Conservation (phyloP, 92 coral and sea anemone species). For the Ricordea florida region DNA sequence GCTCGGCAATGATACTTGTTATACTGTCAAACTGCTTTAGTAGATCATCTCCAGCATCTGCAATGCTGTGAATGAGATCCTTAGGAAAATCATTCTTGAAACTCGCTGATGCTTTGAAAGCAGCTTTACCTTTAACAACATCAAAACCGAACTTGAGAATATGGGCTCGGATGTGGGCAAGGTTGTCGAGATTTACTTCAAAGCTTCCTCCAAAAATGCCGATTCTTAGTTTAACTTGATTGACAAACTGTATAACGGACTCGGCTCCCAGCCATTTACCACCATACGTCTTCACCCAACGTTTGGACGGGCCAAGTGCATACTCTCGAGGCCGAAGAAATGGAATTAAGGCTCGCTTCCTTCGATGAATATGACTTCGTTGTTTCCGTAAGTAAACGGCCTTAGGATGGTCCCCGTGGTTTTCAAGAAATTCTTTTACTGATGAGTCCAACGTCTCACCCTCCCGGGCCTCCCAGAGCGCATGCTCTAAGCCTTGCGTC, state of each 20-base stretch:
- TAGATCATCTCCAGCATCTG: conserved; percentile 69
- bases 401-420: conserved; percentile 70
- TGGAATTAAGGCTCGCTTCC: conserved; percentile 83
- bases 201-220: conserved; percentile 86
- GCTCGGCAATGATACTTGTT: conserved; percentile 46
- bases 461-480: conserved; percentile 71
- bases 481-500: conserved; percentile 74
- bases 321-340: conserved; percentile 80
- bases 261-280: conserved; percentile 86
- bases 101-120: conserved; percentile 75
- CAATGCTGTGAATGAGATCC: conserved; percentile 73
- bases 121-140: conserved; percentile 79
- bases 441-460: conserved; percentile 75
- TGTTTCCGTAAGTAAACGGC: conserved; percentile 55
- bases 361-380: conserved; percentile 48
- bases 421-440: conserved; percentile 69
- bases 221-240: conserved; percentile 70
- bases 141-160: conserved; percentile 75
- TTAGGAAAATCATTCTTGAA: conserved; percentile 85
- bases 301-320: conserved; percentile 59
- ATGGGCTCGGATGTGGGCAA: conserved; percentile 69
- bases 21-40: conserved; percentile 61
- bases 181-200: conserved; percentile 77
- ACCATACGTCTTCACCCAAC: conserved; percentile 74
- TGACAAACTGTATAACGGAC: conserved; percentile 65